phyloP scores from a whole-genome alignment of 2,797 vertebrate genomes.

The Acipenser oxyrinchus region DNA sequence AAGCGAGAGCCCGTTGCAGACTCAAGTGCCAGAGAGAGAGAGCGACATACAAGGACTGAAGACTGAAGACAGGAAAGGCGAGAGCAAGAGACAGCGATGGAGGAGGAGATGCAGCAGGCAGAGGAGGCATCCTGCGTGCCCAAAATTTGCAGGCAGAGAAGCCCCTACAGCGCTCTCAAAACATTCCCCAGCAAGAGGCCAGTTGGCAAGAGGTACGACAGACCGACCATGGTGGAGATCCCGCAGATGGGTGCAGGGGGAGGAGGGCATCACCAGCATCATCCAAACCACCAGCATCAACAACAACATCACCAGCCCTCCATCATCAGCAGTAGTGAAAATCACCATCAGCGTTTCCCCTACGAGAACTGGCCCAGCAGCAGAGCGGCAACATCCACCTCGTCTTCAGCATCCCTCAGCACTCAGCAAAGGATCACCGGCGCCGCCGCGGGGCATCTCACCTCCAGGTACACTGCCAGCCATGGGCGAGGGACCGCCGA shows the following conservation, averaged over 20 bases:
- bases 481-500: slow-evolving; percentile 45
- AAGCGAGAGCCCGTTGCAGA: slow-evolving; percentile 61
- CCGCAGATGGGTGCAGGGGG: slow-evolving; percentile 63
- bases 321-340: slow-evolving; percentile 52
- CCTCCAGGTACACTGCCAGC: slow-evolving; percentile 56
- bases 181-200: slow-evolving; percentile 75
- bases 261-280: slow-evolving; percentile 51
- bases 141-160: slow-evolving; percentile 80
- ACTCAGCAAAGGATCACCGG: slow-evolving; percentile 40
- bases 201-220: slow-evolving; percentile 75
- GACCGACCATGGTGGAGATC: slow-evolving; percentile 79
- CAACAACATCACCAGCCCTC: slow-evolving; percentile 48
- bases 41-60: slow-evolving; percentile 46
- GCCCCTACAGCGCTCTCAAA: slow-evolving; percentile 79
- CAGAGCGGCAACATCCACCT: slow-evolving; percentile 63
- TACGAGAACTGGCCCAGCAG: slow-evolving; percentile 70
- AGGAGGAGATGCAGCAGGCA: slow-evolving; percentile 73
- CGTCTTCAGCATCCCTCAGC: slow-evolving; percentile 46
- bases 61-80: slow-evolving; percentile 42
- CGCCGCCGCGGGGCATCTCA: slow-evolving; percentile 32
- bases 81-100: slow-evolving; percentile 61
- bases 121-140: slow-evolving; percentile 81
- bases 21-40: slow-evolving; percentile 32
- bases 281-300: slow-evolving; percentile 48
- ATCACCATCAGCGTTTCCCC: slow-evolving; percentile 52